phyloP scores from a whole-genome alignment of 1,140 invertebrate genomes.

The Schlechtendalia chinensis region DNA sequence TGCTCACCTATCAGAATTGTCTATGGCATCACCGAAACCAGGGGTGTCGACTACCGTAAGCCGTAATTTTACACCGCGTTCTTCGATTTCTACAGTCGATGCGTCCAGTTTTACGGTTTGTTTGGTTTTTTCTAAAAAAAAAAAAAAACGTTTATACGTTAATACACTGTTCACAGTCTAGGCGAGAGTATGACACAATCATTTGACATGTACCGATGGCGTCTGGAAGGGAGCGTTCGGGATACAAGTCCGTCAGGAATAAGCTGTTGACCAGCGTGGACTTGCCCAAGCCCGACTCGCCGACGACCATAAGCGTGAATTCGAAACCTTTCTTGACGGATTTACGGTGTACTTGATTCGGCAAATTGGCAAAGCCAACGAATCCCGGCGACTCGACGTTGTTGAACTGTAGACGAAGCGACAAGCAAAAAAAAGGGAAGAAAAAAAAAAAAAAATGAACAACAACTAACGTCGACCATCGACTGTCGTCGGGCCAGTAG shows the following conservation, averaged over 20 bases:
- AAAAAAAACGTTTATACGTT: slow-evolving; percentile 51
- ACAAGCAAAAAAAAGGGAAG: no score
- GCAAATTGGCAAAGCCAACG: slow-evolving; percentile 89
- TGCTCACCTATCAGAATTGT: slow-evolving; percentile 77
- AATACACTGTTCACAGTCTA: no score
- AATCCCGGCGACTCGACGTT: slow-evolving; percentile 81
- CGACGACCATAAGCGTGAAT: slow-evolving; percentile 97
- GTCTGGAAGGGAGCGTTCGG: slow-evolving; percentile 82
- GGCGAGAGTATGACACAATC: no score
- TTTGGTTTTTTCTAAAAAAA: slow-evolving; percentile 74
- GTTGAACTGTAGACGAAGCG: slow-evolving; percentile 66
- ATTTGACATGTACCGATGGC: slow-evolving; percentile 66
- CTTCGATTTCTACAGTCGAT: slow-evolving; percentile 91
- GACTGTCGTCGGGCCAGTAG: no score
- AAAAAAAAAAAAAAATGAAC: slow-evolving; percentile 1
- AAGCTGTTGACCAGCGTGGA: slow-evolving; percentile 96
- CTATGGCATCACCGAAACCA: slow-evolving; percentile 98
- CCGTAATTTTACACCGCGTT: slow-evolving; percentile 83
- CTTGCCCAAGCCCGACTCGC: slow-evolving; percentile 95
- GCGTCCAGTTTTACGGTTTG: slow-evolving; percentile 87
- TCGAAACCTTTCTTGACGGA: slow-evolving; percentile 98
- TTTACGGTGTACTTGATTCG: slow-evolving; percentile 94
- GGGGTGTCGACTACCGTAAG: slow-evolving; percentile 94
- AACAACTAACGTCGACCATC: no score
- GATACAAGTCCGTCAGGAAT: slow-evolving; percentile 94